These are phyloP conservation scores for Polypedilum pembai DNA, from an alignment of 1,140 invertebrate genomes.

Conservation along the genomic window DNA sequence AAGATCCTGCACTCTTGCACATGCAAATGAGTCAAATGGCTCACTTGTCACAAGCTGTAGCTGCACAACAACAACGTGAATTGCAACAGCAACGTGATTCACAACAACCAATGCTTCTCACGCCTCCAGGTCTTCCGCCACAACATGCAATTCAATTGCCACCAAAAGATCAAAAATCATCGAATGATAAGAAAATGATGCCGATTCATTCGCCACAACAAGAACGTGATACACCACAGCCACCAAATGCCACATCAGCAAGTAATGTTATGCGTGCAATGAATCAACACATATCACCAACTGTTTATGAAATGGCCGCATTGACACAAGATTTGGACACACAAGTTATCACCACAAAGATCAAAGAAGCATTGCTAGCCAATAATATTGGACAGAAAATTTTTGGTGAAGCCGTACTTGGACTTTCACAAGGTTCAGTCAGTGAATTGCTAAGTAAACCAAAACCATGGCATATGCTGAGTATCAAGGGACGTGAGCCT, in stretches of 20 bases:
- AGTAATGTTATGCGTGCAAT: conserved; percentile 58
- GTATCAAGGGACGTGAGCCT: conserved; percentile 94
- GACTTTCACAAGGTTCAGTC: conserved; percentile 92
- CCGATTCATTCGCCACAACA: conserved; percentile 43
- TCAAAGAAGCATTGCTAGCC: conserved; percentile 91
- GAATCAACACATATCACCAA: conserved; percentile 73
- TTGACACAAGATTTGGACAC: conserved; percentile 94
- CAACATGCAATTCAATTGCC: conserved; percentile 54
- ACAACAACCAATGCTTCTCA: conserved; percentile 54
- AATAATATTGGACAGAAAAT: conserved; percentile 99
- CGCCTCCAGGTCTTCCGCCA: conserved; percentile 56
- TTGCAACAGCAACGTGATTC: conserved; percentile 52
- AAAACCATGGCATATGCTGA: conserved; percentile 98
- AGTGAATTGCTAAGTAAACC: conserved; percentile 95
- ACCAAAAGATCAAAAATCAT: conserved; percentile 49
- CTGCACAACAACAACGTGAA: conserved; percentile 44
- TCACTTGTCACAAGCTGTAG: conserved; percentile 49
- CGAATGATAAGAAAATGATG: conserved; percentile 43
- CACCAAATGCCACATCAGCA: conserved; percentile 47
- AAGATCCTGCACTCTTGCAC: conserved; percentile 58
- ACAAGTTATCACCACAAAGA: conserved; percentile 91
- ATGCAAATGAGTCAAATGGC: conserved; percentile 47
- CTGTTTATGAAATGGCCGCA: conserved; percentile 93
- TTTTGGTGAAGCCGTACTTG: conserved; percentile 93
- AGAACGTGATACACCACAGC: conserved; percentile 34